Evolutionary conservation across 2,888 invertebrate species (phyloP).

Genomic region (Sabatieria punctata): DNA sequence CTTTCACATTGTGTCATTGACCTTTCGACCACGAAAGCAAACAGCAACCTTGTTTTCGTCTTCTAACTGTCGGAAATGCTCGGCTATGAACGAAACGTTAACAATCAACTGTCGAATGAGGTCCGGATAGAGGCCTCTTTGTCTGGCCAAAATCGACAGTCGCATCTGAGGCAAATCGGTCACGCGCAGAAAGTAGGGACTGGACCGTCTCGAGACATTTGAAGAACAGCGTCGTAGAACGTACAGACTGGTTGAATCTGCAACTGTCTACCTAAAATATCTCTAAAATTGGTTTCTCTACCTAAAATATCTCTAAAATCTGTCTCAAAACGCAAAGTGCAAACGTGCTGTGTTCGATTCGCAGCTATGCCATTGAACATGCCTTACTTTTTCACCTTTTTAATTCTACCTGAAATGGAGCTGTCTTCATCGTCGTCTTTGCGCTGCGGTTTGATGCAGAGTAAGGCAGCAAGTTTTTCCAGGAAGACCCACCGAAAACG

Average conservation of each 20-base stretch:
- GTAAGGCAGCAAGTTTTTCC: conserved; percentile 13
- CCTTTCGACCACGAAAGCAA: no score
- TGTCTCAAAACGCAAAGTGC: no score
- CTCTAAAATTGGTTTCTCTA: no score
- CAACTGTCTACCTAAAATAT: no score
- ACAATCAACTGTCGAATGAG: conserved; percentile 27
- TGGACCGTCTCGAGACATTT: conserved; percentile 19
- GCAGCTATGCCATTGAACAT: no score
- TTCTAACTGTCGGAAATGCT: conserved; percentile 24
- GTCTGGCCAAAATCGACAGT: conserved; percentile 21
- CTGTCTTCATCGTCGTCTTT: conserved; percentile 23
- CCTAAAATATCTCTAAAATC: no score
- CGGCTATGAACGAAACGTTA: conserved; percentile 27
- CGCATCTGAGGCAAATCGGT: conserved; percentile 16
- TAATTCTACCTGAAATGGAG: no score
- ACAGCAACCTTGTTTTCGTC: conserved; percentile 23
- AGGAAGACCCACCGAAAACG: conserved; percentile 16
- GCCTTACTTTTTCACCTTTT: no score
- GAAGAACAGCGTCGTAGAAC: no score
- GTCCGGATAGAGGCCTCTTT: conserved; percentile 28
- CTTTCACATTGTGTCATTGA: no score
- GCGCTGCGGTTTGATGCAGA: conserved; percentile 21
- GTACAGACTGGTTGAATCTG: no score
- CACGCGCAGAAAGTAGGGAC: conserved; percentile 22
- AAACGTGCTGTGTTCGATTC: no score